phyloP scores from a whole-genome alignment of 2,113 vertebrate species.

The Aptenodytes forsteri region DNA sequence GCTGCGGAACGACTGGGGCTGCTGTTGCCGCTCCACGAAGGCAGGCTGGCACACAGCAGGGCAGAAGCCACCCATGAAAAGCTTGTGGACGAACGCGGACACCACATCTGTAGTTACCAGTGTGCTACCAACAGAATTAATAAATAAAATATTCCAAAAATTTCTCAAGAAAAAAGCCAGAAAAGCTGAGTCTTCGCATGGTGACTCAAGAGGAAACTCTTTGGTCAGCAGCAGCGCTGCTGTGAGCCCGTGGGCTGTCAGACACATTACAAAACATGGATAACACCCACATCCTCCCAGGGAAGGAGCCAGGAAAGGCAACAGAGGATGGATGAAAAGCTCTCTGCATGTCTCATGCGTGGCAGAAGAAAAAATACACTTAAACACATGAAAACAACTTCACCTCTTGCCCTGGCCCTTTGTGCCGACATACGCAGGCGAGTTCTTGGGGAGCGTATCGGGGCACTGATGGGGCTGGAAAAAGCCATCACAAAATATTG shows the following conservation, averaged over 20 bases:
- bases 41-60: neutral
- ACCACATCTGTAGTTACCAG: neutral
- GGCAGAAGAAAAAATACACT: neutral
- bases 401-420: neutral
- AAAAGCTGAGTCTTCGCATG: neutral
- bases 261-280: neutral
- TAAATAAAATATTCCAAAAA: neutral
- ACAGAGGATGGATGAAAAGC: neutral
- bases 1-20: fast-evolving
- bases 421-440: fast-evolving
- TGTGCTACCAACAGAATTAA: neutral
- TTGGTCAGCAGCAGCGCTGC: neutral
- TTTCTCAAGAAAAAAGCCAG: neutral
- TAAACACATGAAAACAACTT: neutral
- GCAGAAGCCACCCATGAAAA: neutral
- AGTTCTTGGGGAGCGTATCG: fast-evolving
- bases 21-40: fast-evolving
- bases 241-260: neutral
- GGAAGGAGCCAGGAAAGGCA: constrained; percentile 1
- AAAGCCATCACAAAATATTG: neutral
- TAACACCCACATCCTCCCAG: constrained; percentile 48
- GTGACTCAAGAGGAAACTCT: constrained; percentile 53
- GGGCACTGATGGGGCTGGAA: neutral
- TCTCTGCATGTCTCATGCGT: neutral
- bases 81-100: fast-evolving